Base-by-base conservation (phyloP, 2,888 invertebrate genomes). In the Apotomis betuletana region DNA sequence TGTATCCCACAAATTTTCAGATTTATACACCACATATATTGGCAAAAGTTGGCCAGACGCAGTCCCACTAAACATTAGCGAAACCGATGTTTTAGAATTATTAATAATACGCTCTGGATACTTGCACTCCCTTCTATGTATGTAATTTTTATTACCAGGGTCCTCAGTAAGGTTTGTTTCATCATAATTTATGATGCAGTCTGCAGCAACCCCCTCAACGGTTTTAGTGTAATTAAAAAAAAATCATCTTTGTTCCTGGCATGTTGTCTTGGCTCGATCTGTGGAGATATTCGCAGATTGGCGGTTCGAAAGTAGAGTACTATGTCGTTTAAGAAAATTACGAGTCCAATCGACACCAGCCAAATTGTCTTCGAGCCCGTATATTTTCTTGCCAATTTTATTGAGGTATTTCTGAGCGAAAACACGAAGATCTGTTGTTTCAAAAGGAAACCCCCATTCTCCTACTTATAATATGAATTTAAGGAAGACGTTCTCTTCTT, bases 381-480 rank as follows among this genome's bases (percentile, higher is more conserved):
- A 61, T 49, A 61, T 61, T 44, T 60, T 57, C 27, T 57, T 57
- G 27, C 57, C 57, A 36, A 57, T 38, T 57, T 57, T 61, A 61
- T 61, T 60, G 44, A 61, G 49, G 61, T 61, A 27, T 61, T 61
- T 49, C 61, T 61, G 49, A 41, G 61, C 61, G 13, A 61, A 61
- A 46, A 61, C 61, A 60, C 27, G 61, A 61, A 49, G 61, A 61
- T 61, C 61, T 60, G 15, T 60, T 60, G 60, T 60, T 27, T 60
- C 44, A 60, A 60, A 60, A 60, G 60, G 60, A 46, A 60, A 60
- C 60, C 60, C 58, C 60, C 44, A 60, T 60, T 60, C 60, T 60
- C 60, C 60, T 60, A 46, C 60, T 60, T 46, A 44, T 57, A 57
- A 57, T 57, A 57, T 57, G 57, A 36, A 57, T 36, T 57, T 57